Evolutionary conservation across 2,888 invertebrate genomes (phyloP).

Genomic region (Anthophora plumipes): DNA sequence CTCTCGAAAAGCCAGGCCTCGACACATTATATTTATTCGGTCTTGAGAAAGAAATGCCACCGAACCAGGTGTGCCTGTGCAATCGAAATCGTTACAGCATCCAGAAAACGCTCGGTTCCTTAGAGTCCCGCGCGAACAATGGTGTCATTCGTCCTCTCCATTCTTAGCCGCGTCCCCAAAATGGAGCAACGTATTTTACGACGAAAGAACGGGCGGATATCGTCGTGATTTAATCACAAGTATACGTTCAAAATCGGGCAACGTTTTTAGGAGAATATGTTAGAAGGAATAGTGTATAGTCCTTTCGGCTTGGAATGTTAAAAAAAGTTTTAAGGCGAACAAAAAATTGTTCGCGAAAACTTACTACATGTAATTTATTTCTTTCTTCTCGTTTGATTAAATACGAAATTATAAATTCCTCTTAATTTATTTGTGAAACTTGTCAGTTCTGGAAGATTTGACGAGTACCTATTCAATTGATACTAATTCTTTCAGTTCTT

Average conservation of each 20-base stretch:
- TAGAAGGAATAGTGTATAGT: neutral
- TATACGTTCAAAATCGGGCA: neutral
- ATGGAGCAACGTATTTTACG: slow-evolving; percentile 68
- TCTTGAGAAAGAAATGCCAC: slow-evolving; percentile 72
- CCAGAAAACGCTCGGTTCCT: slow-evolving; percentile 75
- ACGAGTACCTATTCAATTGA: too few relatives aligned
- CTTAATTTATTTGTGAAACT: too few relatives aligned
- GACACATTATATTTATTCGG: slow-evolving; percentile 69
- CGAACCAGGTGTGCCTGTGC: slow-evolving; percentile 80
- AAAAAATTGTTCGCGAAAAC: too few relatives aligned
- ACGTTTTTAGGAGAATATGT: neutral
- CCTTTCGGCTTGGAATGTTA: neutral
- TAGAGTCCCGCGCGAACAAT: slow-evolving; percentile 69
- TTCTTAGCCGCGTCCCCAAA: slow-evolving; percentile 52
- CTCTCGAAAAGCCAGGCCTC: slow-evolving; percentile 42
- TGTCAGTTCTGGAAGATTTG: too few relatives aligned
- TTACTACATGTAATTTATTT: too few relatives aligned
- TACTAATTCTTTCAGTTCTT: too few relatives aligned
- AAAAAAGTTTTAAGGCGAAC: too few relatives aligned
- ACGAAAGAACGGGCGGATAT: slow-evolving; percentile 14
- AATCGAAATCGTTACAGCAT: slow-evolving; percentile 79
- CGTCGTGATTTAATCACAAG: slow-evolving; percentile 24
- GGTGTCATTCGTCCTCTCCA: slow-evolving; percentile 45
- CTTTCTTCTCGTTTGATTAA: too few relatives aligned
- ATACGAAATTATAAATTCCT: too few relatives aligned